Conservation (phyloP, 2,797 vertebrate species). For the Cossypha dichroa region DNA sequence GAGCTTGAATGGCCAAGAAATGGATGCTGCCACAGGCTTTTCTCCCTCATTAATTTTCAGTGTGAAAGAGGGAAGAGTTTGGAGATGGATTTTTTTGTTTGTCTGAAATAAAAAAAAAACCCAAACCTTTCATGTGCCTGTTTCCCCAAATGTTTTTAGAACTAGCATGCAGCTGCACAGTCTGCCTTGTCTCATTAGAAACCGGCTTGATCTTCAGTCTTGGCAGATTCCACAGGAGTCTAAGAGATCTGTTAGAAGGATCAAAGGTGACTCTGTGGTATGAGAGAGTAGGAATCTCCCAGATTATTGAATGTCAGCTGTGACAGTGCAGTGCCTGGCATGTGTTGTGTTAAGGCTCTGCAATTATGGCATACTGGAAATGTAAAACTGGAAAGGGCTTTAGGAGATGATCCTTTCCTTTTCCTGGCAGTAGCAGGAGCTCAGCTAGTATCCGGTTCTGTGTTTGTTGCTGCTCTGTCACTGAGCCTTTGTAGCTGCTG, state of each 20-base stretch:
- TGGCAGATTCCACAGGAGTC: not conserved
- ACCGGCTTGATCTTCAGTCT: not conserved
- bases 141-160: not conserved
- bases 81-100: not conserved
- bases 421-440: not conserved
- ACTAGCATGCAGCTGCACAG: accelerated
- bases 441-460: not conserved
- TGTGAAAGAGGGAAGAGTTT: not conserved
- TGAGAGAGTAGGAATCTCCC: not conserved
- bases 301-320: not conserved
- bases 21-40: not conserved
- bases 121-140: not conserved
- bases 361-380: not conserved
- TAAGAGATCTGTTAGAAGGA: not conserved
- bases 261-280: not conserved
- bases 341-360: not conserved
- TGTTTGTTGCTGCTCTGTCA: not conserved
- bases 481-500: not conserved
- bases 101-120: not conserved
- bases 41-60: not conserved
- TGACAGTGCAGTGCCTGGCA: not conserved
- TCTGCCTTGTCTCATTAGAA: not conserved
- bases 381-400: not conserved
- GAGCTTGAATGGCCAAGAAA: not conserved
- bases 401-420: not conserved